A percentile compares a stretch with the other conserved stretches of the same genome.
phyloP scores from a whole-genome alignment of 2,888 invertebrate genomes.

The Andrena haemorrhoa region DNA sequence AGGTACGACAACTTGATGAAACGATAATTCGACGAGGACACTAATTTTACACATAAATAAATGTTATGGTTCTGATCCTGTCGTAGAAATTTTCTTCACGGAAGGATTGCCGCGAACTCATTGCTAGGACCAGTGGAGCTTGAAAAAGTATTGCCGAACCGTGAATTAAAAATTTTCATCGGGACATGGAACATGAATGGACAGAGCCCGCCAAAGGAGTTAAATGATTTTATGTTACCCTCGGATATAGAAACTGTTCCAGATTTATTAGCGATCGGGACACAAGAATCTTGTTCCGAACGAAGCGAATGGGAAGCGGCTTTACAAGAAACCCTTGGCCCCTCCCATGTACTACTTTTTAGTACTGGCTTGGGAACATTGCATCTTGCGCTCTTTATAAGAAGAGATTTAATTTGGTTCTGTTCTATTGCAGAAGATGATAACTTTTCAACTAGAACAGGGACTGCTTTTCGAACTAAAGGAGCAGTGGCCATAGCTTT shows the following conservation, averaged over 20 bases:
- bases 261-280: constrained; percentile 96
- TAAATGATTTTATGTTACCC: constrained; percentile 96
- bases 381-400: constrained; percentile 94
- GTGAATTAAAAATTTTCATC: constrained; percentile 94
- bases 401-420: constrained; percentile 98
- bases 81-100: constrained; percentile 91
- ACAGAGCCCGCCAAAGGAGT: constrained; percentile 91
- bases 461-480: constrained; percentile 96
- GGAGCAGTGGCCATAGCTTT: constrained; percentile 97
- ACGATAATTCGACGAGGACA: background rate
- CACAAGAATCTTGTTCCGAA: constrained; percentile 96
- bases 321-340: constrained; percentile 96
- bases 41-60: background rate
- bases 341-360: constrained; percentile 93
- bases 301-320: constrained; percentile 95
- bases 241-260: constrained; percentile 93
- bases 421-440: constrained; percentile 97
- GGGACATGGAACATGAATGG: constrained; percentile 99
- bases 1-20: constrained; percentile 85
- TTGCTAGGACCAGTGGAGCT: constrained; percentile 94
- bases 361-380: constrained; percentile 89
- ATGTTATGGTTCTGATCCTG: constrained; percentile 24
- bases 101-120: constrained; percentile 92
- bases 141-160: constrained; percentile 93
- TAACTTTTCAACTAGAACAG: constrained; percentile 94